A percentile compares a stretch with the other conserved stretches of the same genome.
Conservation (phyloP, 23 tunicate genomes). For the Pegea sp. region DNA sequence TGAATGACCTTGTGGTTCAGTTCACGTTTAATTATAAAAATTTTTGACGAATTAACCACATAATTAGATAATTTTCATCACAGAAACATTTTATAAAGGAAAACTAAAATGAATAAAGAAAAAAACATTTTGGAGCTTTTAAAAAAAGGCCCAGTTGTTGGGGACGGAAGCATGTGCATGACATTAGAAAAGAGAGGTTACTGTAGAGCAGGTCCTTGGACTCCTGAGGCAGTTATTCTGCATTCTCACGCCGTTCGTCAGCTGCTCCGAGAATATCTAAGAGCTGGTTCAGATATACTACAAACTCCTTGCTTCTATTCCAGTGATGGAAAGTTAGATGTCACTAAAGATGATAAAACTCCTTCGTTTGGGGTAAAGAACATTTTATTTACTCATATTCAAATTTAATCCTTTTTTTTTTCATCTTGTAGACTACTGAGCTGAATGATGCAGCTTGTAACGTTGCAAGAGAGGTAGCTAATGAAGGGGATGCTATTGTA, state of each 20-base stretch:
- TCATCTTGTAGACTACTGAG: slow-evolving; percentile 10
- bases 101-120: no score
- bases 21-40: no score
- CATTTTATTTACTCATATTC: no score
- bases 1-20: no score
- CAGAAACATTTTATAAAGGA: no score
- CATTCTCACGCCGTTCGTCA: slow-evolving; percentile 70
- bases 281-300: slow-evolving; percentile 69
- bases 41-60: no score
- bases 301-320: slow-evolving; percentile 58
- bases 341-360: no score
- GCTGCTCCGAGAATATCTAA: slow-evolving; percentile 48
- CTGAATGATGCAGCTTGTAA: slow-evolving; percentile 73
- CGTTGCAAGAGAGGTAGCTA: slow-evolving; percentile 45
- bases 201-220: slow-evolving; percentile 41
- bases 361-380: no score
- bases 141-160: slow-evolving; percentile 6
- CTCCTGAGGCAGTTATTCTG: slow-evolving; percentile 58
- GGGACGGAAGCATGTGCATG: slow-evolving; percentile 87
- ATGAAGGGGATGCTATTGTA: slow-evolving; percentile 40
- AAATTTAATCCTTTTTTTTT: neutral
- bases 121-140: neutral
- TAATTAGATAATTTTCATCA: no score
- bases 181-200: slow-evolving; percentile 71
- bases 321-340: slow-evolving; percentile 34